Conservation (phyloP, 1,140 invertebrate species). For the Coelopa frigida region DNA sequence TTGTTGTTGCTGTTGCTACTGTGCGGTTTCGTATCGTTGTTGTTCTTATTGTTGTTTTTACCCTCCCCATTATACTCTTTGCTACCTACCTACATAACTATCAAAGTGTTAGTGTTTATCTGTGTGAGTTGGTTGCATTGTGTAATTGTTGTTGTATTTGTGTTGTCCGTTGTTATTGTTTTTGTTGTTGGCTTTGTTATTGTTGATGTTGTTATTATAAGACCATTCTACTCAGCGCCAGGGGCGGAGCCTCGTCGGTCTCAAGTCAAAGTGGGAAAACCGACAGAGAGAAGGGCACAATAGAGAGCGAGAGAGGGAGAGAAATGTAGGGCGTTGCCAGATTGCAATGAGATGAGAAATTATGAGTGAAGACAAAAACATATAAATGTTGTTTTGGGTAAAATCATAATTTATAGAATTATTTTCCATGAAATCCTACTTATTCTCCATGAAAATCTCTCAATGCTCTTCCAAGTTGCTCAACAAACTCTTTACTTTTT, state of each 20-base stretch:
- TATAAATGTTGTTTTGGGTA: no score
- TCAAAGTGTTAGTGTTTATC: slow-evolving; percentile 38
- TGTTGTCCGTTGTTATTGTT: not conserved
- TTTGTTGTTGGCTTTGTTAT: not conserved
- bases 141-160: not conserved
- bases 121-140: slow-evolving; percentile 22
- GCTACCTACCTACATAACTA: no score
- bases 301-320: not conserved
- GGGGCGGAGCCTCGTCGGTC: no score
- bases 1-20: not conserved
- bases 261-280: no score
- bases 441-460: no score
- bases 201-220: not conserved
- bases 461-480: no score
- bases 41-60: not conserved
- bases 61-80: not conserved
- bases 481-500: no score
- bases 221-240: no score
- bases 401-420: no score
- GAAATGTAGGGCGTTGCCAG: slow-evolving; percentile 1
- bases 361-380: no score
- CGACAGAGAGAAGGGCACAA: not conserved
- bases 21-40: not conserved
- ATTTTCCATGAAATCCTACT: no score
- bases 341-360: no score